These are phyloP conservation scores for Meriones psammophilus DNA, from an alignment of 2,797 vertebrate genomes.

Conservation along the genomic window DNA sequence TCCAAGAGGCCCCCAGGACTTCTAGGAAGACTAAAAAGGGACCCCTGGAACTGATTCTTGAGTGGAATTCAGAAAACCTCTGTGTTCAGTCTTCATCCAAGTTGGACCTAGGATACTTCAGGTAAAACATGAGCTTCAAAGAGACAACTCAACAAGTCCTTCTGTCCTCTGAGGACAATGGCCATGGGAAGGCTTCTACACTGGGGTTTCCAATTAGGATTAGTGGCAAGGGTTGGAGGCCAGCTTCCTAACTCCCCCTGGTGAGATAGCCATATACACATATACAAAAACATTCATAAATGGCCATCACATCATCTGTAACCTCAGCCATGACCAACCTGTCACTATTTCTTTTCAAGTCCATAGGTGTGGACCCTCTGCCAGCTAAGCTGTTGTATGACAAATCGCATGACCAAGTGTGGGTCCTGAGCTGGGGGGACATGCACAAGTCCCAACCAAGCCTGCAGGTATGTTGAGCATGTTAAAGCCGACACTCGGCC, in stretches of 20 bases:
- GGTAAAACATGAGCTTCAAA: not conserved
- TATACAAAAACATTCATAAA: not conserved
- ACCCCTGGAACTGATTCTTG: not conserved
- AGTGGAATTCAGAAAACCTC: not conserved
- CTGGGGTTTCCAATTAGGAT: not conserved
- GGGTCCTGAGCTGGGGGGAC: conserved; percentile 96
- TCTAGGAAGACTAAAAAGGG: not conserved
- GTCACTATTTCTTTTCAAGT: conserved; percentile 88
- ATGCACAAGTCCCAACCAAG: conserved; percentile 91
- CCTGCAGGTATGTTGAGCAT: conserved; percentile 92
- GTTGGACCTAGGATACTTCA: not conserved
- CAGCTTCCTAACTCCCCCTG: not conserved
- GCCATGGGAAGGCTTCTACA: not conserved
- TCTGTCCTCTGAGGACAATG: not conserved
- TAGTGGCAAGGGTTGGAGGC: not conserved
- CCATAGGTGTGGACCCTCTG: conserved; percentile 93
- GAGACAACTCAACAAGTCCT: not conserved
- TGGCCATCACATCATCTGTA: not conserved
- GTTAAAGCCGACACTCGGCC: not conserved
- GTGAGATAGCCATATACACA: not conserved
- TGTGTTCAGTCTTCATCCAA: not conserved
- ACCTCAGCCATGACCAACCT: conserved; percentile 51
- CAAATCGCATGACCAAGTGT: conserved; percentile 98
- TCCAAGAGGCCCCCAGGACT: not conserved
- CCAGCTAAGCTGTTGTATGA: conserved; percentile 96